phyloP scores from a whole-genome alignment of 2,113 vertebrate species.

The Chamaetylas fuelleborni region DNA sequence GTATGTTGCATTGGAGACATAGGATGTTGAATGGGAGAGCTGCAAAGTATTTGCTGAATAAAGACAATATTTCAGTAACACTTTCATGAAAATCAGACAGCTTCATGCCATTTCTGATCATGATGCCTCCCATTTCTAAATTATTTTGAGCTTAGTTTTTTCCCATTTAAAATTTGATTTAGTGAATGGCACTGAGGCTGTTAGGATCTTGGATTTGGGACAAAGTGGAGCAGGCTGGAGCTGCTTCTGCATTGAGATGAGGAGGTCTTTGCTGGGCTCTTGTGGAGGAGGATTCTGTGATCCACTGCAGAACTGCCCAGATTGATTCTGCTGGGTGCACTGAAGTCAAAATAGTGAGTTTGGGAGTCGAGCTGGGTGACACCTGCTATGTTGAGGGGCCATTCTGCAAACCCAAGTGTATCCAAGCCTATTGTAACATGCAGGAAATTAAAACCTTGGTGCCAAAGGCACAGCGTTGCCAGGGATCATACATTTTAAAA shows the following conservation, averaged over 20 bases:
- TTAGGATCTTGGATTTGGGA: not conserved
- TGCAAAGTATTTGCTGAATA: not conserved
- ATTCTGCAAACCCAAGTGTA: not conserved
- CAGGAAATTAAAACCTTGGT: not conserved
- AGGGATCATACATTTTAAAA: not conserved
- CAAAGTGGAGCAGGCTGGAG: not conserved
- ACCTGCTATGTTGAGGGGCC: not conserved
- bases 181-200: not conserved
- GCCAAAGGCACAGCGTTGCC: not conserved
- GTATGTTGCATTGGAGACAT: not conserved
- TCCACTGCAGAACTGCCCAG: not conserved
- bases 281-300: not conserved
- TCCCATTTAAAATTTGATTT: not conserved
- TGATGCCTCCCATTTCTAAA: not conserved
- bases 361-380: not conserved
- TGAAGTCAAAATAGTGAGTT: not conserved
- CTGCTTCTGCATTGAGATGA: not conserved
- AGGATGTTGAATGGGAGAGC: not conserved
- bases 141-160: not conserved
- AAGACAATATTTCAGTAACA: not conserved
- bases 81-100: not conserved
- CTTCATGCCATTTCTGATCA: not conserved
- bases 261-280: not conserved
- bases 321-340: not conserved
- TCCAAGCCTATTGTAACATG: not conserved